Evolutionary conservation across 2,888 invertebrate genomes (phyloP), one percentile per base, ranked within the genome.

Genomic region (Xestia c-nigrum): DNA sequence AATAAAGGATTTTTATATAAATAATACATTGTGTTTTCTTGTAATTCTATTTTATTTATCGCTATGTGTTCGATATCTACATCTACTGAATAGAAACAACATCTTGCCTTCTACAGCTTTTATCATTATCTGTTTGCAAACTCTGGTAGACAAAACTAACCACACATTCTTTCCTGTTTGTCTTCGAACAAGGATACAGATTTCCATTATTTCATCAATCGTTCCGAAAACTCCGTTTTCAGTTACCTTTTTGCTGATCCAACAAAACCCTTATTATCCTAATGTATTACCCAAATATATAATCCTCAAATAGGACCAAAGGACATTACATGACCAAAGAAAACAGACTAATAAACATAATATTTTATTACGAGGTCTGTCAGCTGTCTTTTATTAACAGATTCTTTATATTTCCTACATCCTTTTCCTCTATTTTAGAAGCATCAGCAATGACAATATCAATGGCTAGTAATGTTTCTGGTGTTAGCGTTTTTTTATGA

Each of bases 261-360:
- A 70, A 68, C 76, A 61, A 68, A 57, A 59, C 74, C 59, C 74
- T 68, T 71, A 85, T 76, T 69, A 87, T 72, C 67, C 69, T 76
- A 78, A 85, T 85, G 64, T 81, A 74, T 78, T 63, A 86, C 46
- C 57, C 67, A 55, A 61, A 78, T 81, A 85, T 66, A 64, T 85
- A 74, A 74, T 85, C 76, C 61, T 66, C 64, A 47, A 76, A 87
- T 73, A 75, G 67, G 78, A 46, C 57, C 59, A 78, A 73, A 75
- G 57, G 67, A 74, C 69, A 84, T 81, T 74, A 71, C 68, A 55
- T 74, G 78, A 77, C 74, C 78, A 87, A 80, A 79, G 85, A 85
- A 89, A 89, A 89, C 86, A 89, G 80, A 79, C 81, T 71, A 76
- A 89, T 89, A 89, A 89, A 89, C 82, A 82, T 87, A 76, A 78